Conservation (phyloP, 2,888 invertebrate species). For the Gandaritis pyraliata region DNA sequence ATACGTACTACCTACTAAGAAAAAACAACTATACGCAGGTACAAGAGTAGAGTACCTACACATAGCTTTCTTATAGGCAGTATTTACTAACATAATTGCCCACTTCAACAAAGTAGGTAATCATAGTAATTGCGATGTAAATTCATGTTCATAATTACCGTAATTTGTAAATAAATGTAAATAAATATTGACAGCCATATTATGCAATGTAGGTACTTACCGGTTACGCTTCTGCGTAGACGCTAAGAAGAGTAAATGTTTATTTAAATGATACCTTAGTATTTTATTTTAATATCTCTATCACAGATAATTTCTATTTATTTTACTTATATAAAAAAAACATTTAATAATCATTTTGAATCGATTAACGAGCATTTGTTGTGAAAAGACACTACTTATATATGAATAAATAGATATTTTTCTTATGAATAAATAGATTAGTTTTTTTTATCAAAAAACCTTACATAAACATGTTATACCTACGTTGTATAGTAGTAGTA, state of each 20-base stretch:
- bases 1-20: too few species aligned
- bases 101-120: not conserved
- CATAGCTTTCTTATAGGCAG: too few species aligned
- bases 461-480: too few species aligned
- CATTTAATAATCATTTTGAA: too few species aligned
- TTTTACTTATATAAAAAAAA: not conserved
- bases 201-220: not conserved
- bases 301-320: not conserved
- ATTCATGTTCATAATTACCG: slow-evolving; percentile 23
- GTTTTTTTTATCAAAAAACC: too few species aligned
- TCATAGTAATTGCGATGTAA: slow-evolving; percentile 6
- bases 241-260: slow-evolving; percentile 49
- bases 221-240: slow-evolving; percentile 38
- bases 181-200: slow-evolving; percentile 52
- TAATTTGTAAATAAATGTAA: slow-evolving; percentile 38
- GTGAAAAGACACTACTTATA: too few species aligned
- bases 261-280: slow-evolving; percentile 34
- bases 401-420: too few species aligned
- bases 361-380: too few species aligned
- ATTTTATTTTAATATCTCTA: slow-evolving; percentile 12
- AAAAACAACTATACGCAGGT: too few species aligned
- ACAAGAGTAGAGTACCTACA: too few species aligned
- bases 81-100: not conserved
- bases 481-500: too few species aligned
- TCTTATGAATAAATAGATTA: too few species aligned